Percentiles rank a stretch among this genome's conserved stretches.
phyloP scores from a whole-genome alignment of 2,113 vertebrate genomes.

The Ochotona curzoniae region DNA sequence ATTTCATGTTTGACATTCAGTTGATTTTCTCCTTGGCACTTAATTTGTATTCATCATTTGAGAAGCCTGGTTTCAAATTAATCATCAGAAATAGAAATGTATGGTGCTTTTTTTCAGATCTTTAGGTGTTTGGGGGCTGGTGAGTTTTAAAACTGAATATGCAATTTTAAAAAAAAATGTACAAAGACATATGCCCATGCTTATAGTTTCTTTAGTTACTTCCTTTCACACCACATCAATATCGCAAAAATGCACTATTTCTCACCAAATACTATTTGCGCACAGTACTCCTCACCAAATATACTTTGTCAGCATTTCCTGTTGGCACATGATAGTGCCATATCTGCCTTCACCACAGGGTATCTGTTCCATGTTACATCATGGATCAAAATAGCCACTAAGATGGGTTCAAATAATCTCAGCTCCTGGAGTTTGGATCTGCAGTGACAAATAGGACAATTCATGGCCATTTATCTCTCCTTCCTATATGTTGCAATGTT shows the following conservation, averaged over 20 bases:
- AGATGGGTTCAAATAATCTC: conserved; percentile 21
- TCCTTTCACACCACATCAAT: neutral
- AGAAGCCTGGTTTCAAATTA: conserved; percentile 1
- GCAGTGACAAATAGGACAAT: neutral
- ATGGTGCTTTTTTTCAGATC: neutral
- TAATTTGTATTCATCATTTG: neutral
- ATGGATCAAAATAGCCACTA: neutral
- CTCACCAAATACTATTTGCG: neutral
- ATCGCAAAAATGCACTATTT: neutral
- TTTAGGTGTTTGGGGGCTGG: neutral
- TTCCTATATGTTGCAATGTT: neutral
- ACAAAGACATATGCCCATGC: neutral
- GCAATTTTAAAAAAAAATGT: neutral
- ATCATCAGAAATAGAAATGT: neutral
- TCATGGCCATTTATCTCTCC: neutral
- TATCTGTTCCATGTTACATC: neutral
- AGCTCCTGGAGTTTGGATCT: neutral
- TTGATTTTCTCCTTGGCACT: neutral
- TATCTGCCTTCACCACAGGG: neutral
- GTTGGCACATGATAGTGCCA: neutral
- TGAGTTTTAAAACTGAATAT: too few species aligned
- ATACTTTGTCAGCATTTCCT: neutral
- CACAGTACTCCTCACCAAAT: neutral
- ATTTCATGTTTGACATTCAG: neutral
- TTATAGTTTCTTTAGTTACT: neutral